Evolutionary conservation across 1,140 invertebrate species (phyloP).

Genomic region (Anoplophora glabripennis): DNA sequence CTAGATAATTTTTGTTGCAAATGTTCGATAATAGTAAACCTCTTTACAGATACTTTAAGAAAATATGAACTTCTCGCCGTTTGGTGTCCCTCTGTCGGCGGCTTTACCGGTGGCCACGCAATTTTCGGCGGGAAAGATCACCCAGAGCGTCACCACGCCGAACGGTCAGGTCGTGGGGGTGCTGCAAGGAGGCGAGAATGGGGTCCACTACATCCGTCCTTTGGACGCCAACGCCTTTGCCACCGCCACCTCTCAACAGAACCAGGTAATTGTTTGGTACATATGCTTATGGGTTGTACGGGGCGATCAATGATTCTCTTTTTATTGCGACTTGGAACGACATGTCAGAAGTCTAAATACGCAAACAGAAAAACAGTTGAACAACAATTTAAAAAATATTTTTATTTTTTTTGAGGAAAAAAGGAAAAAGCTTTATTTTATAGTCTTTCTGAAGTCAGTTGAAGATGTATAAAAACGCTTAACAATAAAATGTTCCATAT

Average conservation of each 20-base stretch:
- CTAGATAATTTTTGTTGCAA: too few species aligned
- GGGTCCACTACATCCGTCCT: slow-evolving; percentile 71
- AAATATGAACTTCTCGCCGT: slow-evolving; percentile 69
- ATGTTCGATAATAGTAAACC: too few species aligned
- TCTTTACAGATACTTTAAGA: not conserved
- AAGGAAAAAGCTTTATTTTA: too few species aligned
- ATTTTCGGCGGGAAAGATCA: slow-evolving; percentile 62
- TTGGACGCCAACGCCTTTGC: slow-evolving; percentile 62
- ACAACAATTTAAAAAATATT: too few species aligned
- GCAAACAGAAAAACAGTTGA: too few species aligned
- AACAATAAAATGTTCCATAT: too few species aligned
- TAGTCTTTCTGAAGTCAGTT: too few species aligned
- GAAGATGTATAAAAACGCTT: too few species aligned
- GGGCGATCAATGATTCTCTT: not conserved
- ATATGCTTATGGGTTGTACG: slow-evolving; percentile 31
- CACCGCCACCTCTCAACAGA: slow-evolving; percentile 36
- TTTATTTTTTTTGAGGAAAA: too few species aligned
- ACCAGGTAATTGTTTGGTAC: slow-evolving; percentile 36
- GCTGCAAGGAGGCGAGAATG: slow-evolving; percentile 59
- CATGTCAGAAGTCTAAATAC: too few species aligned
- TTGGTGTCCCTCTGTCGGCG: slow-evolving; percentile 60
- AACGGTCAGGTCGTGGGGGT: slow-evolving; percentile 51
- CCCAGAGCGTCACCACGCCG: slow-evolving; percentile 59
- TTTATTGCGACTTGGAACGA: too few species aligned
- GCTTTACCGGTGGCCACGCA: slow-evolving; percentile 64